These are phyloP conservation scores for Oasisia sp. DNA, from an alignment of 2,888 invertebrate species.

Conservation along the genomic window DNA sequence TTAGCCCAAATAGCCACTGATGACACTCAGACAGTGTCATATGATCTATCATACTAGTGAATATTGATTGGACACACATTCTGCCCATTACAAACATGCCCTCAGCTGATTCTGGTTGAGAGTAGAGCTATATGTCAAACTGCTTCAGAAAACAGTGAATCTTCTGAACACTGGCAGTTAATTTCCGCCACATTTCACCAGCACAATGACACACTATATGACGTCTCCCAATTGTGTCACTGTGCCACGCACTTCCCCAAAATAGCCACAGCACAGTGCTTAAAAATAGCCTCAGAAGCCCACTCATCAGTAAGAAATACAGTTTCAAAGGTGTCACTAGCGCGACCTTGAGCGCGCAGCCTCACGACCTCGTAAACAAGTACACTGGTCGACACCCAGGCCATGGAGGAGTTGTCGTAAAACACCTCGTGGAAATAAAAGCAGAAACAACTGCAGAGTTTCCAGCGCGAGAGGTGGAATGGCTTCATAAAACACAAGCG, in stretches of 20 bases:
- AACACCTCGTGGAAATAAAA: neutral
- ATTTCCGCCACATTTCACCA: neutral
- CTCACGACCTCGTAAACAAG: neutral
- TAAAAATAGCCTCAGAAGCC: neutral
- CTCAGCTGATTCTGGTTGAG: neutral
- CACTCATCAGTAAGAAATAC: neutral
- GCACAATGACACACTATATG: neutral
- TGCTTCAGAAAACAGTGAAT: neutral
- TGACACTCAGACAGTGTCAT: no score
- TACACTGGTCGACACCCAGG: neutral
- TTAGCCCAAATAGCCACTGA: no score
- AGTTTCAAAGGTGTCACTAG: neutral
- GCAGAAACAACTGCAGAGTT: neutral
- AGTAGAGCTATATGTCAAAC: neutral
- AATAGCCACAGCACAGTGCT: neutral
- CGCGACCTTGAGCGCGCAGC: neutral
- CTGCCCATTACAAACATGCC: neutral
- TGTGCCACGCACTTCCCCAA: neutral
- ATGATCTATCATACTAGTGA: neutral
- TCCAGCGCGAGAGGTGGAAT: neutral
- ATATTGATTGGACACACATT: neutral
- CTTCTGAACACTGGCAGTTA: neutral
- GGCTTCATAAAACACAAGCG: neutral
- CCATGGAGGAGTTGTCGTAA: neutral
- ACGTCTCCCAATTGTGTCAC: neutral